phyloP scores from a whole-genome alignment of 2,113 vertebrate genomes.

The Delphinapterus leucas region DNA sequence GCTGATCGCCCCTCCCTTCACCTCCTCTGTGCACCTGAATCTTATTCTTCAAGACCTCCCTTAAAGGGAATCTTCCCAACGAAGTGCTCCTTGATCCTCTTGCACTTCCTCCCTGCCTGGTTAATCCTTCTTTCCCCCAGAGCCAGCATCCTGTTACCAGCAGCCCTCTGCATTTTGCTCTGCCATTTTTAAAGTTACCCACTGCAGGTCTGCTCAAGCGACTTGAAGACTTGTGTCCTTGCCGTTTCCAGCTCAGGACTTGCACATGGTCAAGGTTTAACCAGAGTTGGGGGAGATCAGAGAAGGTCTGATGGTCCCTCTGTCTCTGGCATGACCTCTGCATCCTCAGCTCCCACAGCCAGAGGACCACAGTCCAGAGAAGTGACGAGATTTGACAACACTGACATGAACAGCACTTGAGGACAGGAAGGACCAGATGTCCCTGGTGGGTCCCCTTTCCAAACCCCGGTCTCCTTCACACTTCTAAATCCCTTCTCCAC shows the following conservation, averaged over 20 bases:
- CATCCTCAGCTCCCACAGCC: fast-evolving
- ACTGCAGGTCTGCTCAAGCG: background rate
- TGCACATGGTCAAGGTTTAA: background rate
- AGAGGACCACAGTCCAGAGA: background rate
- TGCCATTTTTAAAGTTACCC: background rate
- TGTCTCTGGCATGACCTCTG: background rate
- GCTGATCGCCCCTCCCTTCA: background rate
- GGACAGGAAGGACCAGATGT: background rate
- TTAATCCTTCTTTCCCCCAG: background rate
- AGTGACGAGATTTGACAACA: background rate
- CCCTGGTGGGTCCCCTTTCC: background rate
- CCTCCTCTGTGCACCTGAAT: too few relatives aligned
- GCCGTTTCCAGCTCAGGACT: background rate
- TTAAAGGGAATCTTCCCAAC: background rate
- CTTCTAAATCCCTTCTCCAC: slow-evolving; percentile 74
- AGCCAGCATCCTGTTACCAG: background rate
- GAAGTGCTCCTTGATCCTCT: background rate
- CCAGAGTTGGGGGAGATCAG: background rate
- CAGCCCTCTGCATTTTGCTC: too few relatives aligned
- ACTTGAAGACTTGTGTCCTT: background rate
- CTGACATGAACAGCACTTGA: background rate
- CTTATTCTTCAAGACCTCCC: background rate
- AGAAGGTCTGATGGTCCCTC: background rate
- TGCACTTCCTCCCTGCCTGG: background rate
- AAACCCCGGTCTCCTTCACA: slow-evolving; percentile 68